A percentile compares a stretch with the other conserved stretches of the same genome.
Conservation (phyloP, 1,140 invertebrate species). For the Artemia franciscana region DNA sequence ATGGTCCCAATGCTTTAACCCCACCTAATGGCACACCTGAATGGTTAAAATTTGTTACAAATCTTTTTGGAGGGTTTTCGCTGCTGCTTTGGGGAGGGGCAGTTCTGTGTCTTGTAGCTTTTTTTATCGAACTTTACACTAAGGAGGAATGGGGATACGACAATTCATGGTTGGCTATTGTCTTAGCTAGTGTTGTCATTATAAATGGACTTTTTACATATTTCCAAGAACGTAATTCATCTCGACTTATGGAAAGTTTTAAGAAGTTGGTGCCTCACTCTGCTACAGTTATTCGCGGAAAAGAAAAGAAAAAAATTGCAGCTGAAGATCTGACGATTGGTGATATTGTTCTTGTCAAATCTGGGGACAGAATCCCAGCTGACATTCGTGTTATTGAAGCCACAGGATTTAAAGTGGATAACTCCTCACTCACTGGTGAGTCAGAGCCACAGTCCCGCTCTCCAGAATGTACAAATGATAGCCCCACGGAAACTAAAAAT, state of each 20-base stretch:
- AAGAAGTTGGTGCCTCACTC: constrained; percentile 68
- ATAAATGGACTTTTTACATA: constrained; percentile 29
- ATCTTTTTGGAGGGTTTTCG: no score
- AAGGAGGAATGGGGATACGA: no score
- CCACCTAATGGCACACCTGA: no score
- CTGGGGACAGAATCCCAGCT: constrained; percentile 79
- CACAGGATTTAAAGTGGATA: constrained; percentile 23
- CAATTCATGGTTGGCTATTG: constrained; percentile 28
- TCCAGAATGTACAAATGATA: constrained; percentile 21
- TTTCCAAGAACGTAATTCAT: constrained; percentile 85
- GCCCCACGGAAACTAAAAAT: constrained; percentile 25
- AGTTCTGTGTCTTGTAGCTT: no score
- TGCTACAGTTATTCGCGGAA: neutral
- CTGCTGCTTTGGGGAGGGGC: no score
- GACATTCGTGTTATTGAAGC: constrained; percentile 22
- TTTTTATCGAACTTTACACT: no score
- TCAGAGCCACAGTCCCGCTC: constrained; percentile 18
- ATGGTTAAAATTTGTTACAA: no score
- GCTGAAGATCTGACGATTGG: constrained; percentile 51
- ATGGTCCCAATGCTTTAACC: no score
- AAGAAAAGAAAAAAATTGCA: constrained; percentile 1
- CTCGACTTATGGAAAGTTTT: constrained; percentile 88
- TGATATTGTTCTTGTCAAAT: constrained; percentile 83
- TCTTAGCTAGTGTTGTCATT: constrained; percentile 27
- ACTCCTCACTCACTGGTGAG: constrained; percentile 29